Percentiles rank a stretch among this genome's conserved stretches.
Conservation (phyloP, 2,797 vertebrate genomes). For the Eulemur coronatus region DNA sequence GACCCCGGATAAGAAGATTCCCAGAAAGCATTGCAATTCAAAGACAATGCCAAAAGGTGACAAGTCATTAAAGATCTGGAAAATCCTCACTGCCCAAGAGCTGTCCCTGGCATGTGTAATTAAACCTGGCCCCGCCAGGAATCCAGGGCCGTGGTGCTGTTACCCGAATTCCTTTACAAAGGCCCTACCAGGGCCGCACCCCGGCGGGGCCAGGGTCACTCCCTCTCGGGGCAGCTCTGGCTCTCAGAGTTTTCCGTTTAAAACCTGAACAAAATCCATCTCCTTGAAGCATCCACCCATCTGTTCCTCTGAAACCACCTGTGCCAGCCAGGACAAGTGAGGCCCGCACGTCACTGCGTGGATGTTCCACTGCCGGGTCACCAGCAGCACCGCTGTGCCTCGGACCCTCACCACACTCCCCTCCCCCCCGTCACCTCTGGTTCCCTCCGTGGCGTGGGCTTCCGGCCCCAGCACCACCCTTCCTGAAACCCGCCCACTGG, state of each 20-base stretch:
- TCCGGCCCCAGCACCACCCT: rapidly evolving
- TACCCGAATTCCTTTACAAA: rapidly evolving
- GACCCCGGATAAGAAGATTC: not conserved
- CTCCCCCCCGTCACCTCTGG: not conserved
- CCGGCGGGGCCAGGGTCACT: not conserved
- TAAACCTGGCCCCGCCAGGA: not conserved
- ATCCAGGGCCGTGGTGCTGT: rapidly evolving
- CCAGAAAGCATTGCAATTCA: not conserved
- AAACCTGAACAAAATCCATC: not conserved
- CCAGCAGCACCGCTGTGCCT: rapidly evolving
- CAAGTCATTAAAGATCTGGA: not conserved
- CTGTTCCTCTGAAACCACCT: not conserved
- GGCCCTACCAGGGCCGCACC: not conserved
- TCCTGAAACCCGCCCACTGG: rapidly evolving
- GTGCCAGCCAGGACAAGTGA: no score
- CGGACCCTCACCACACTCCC: rapidly evolving
- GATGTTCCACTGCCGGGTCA: rapidly evolving
- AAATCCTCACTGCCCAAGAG: not conserved
- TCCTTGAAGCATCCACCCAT: no score
- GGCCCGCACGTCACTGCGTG: rapidly evolving
- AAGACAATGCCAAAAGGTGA: not conserved
- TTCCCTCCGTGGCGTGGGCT: rapidly evolving
- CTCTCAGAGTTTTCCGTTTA: not conserved
- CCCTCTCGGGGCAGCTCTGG: not conserved
- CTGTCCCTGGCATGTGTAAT: rapidly evolving